phyloP scores from a whole-genome alignment of 64 coral and sea anemone species.

The Catalaphyllia jardinei region DNA sequence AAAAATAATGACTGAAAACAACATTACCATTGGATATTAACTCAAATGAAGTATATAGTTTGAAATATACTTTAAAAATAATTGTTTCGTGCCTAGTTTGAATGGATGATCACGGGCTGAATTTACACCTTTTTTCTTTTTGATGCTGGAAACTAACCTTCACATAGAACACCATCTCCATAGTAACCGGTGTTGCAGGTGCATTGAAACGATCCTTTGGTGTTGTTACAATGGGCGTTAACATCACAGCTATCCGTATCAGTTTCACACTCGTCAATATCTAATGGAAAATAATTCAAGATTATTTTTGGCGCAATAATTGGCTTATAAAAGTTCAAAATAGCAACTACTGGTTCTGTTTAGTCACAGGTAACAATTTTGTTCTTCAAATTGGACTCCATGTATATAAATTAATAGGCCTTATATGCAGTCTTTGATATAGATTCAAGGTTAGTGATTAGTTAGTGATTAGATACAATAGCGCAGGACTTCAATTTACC shows the following conservation, averaged over 20 bases:
- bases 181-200: slow-evolving; percentile 53
- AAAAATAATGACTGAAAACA: too few relatives aligned
- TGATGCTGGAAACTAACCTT: background rate
- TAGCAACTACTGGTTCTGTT: too few relatives aligned
- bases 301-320: background rate
- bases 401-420: background rate
- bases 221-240: slow-evolving; percentile 54
- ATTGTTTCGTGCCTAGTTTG: too few relatives aligned
- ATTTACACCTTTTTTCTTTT: background rate
- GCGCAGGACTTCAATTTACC: slow-evolving; percentile 3
- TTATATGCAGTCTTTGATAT: background rate
- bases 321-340: too few relatives aligned
- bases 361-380: too few relatives aligned
- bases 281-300: slow-evolving; percentile 1
- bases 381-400: background rate
- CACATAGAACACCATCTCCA: slow-evolving; percentile 50
- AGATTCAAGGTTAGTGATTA: too few relatives aligned
- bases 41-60: too few relatives aligned
- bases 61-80: too few relatives aligned
- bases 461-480: too few relatives aligned
- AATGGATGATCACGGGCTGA: too few relatives aligned
- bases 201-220: slow-evolving; percentile 65
- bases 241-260: slow-evolving; percentile 37
- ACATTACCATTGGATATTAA: too few relatives aligned
- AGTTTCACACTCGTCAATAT: slow-evolving; percentile 59